Evolutionary conservation across 2,113 vertebrate genomes (phyloP), one percentile per base, ranked within the genome.

Genomic region (Anolis sagrei): DNA sequence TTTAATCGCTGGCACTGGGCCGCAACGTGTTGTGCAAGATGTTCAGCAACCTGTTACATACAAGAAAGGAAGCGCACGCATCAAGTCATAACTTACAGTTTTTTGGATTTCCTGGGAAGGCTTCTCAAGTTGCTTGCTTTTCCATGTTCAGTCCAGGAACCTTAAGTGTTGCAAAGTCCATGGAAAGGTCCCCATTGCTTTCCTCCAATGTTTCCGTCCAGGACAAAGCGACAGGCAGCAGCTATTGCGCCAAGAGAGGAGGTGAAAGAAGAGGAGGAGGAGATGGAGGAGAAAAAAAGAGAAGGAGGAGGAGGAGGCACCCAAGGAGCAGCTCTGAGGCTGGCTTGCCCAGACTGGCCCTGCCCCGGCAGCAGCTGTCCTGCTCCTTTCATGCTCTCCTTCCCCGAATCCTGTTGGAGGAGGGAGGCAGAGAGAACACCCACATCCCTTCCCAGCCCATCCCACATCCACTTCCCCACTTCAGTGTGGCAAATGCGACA

Each of bases 341-440:
- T n/a, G 75, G 34, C 75, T n/a, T 77, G 76, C n/a, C 76, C n/a
- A 58, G 76, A 23, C 76, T 54, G 76, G 76, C 51, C 51, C 29
- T 58, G 76, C 5, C 4, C 8, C 3, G 29, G 16, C 21, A 29
- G 29, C 3, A 10, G 49, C 75, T 76, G 29, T 14, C 76, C 49
- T 74, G 1, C 6, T 5, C 16, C 21, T 5, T 34, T 39, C 54
- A 25, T 9, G 4, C 13, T 7, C 54, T 61, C 58, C 48, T 14
- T 7, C 9, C 5, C 54, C 39, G 8, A n/a, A 68, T 18, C 32
- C 69, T 19, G 32, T 16, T 2, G 62, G 7, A 18, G 16, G 62
- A 64, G 62, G 21, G 25, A 21, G 9, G 13, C 2, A 8, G 23
- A 64, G 23, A 64, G 18, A 58, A 58, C 54, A 23, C 64, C 29